Base-by-base conservation (phyloP, 2,797 vertebrate species). In the Trachops cirrhosus region DNA sequence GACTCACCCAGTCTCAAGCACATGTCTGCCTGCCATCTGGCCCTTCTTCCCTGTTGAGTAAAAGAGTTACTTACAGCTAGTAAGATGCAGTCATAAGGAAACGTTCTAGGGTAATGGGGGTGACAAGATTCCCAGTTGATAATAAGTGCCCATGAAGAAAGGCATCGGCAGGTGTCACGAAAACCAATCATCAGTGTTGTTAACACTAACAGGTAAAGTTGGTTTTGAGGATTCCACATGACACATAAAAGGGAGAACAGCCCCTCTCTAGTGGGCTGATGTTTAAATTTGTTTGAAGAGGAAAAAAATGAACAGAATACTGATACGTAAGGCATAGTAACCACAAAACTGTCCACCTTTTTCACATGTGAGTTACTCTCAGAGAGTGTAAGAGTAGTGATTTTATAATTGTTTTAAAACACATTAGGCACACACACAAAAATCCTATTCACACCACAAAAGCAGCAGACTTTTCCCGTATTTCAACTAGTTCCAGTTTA, bases 1-100 rank as follows among this genome's bases (percentile, higher is more conserved):
- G 95, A 95, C 94, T 94, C 62, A 21, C 95, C 95, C 97, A 94
- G 96, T 74, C 95, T 87, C 90, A 77, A 97, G 93, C 96, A 96
- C 95, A 97, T 79, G 95, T 97, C 97, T 97, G 96, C 80, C 21
- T 93, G 93, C 97, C 97, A 97, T 98, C 97, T 97, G 97, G 97
- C 95, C 94, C 97, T 95, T 94, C 94, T 96, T 96, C 96, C 96
- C 91, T 71, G 85, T 92, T 97, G 96, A 97, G 97, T 95, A 94
- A 97, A 96, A 97, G 91, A 96, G 94, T 95, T 94, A 96, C 94
- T 97, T 97, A 95, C 92, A 96, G 91, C 82, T 82, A 96, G 89
- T 93, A 96, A 94, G 93, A 97, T 83, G 86, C 48, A 96, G 91
- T 96, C 93, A 96, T 82, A 96, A 96, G 80, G 93, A 96, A 96